phyloP scores from a whole-genome alignment of 2,797 vertebrate species.

The Aplochiton taeniatus region DNA sequence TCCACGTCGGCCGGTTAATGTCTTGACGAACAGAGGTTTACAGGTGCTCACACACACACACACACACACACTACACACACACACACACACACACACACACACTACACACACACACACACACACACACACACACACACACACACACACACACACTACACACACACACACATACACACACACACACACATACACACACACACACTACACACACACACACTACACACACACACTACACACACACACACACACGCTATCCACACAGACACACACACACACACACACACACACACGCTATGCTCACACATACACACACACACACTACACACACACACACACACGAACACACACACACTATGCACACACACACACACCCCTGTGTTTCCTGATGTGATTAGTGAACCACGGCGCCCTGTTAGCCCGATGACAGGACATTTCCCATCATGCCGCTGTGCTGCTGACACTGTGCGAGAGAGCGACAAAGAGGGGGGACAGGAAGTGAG shows the following conservation, averaged over 20 bases:
- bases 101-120: constrained; percentile 43
- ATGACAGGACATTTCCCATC: constrained; percentile 78
- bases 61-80: constrained; percentile 24
- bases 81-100: constrained; percentile 2
- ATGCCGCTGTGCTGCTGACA: constrained; percentile 52
- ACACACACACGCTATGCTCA: too few relatives aligned
- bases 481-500: constrained; percentile 67
- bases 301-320: too few relatives aligned
- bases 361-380: constrained; percentile 24
- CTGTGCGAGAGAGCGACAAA: constrained; percentile 55
- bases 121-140: too few relatives aligned
- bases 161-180: too few relatives aligned
- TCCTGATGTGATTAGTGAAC: constrained; percentile 79
- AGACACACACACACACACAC: constrained; percentile 58
- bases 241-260: background rate
- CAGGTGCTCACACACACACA: constrained; percentile 32
- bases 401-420: constrained; percentile 64
- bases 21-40: background rate
- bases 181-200: too few relatives aligned
- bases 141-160: too few relatives aligned
- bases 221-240: constrained; percentile 23
- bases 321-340: too few relatives aligned
- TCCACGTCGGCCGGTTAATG: too few relatives aligned
- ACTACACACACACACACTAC: too few relatives aligned
- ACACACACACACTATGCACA: too few relatives aligned